Evolutionary conservation across 2,888 invertebrate species (phyloP).

Genomic region (Lottia scabra): DNA sequence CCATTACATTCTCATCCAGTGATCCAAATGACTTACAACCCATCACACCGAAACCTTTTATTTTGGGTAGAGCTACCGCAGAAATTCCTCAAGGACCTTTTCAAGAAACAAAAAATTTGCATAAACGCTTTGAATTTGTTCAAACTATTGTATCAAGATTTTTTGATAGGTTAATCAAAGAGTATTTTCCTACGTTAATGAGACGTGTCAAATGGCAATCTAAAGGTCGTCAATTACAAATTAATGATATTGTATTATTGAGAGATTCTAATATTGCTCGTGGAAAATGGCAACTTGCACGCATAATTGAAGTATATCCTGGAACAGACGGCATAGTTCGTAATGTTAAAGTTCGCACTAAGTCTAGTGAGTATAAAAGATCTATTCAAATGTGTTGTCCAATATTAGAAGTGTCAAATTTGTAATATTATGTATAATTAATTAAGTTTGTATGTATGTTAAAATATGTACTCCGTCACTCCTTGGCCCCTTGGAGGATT

Average conservation of each 20-base stretch:
- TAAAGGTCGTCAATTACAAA: neutral
- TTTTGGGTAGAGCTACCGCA: slow-evolving; percentile 13
- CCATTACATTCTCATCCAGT: slow-evolving; percentile 16
- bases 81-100: slow-evolving; percentile 15
- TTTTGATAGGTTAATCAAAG: slow-evolving; percentile 18
- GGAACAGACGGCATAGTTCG: slow-evolving; percentile 13
- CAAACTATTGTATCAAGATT: slow-evolving; percentile 11
- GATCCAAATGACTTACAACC: slow-evolving; percentile 18
- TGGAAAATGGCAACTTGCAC: slow-evolving; percentile 12
- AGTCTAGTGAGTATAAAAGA: neutral
- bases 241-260: slow-evolving; percentile 5
- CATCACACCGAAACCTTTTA: slow-evolving; percentile 21
- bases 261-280: slow-evolving; percentile 3
- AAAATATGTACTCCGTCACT: no score
- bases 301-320: slow-evolving; percentile 9
- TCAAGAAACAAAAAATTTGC: slow-evolving; percentile 2
- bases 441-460: no score
- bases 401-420: no score
- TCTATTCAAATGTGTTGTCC: slow-evolving; percentile 6
- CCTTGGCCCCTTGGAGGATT: no score
- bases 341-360: slow-evolving; percentile 9
- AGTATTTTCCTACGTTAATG: slow-evolving; percentile 16
- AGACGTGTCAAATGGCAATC: neutral
- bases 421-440: no score
- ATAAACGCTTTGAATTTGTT: slow-evolving; percentile 19